Evolutionary conservation across 2,797 vertebrate genomes (phyloP), one percentile per base, ranked within the genome.

Genomic region (Muraenolepis orangiensis): DNA sequence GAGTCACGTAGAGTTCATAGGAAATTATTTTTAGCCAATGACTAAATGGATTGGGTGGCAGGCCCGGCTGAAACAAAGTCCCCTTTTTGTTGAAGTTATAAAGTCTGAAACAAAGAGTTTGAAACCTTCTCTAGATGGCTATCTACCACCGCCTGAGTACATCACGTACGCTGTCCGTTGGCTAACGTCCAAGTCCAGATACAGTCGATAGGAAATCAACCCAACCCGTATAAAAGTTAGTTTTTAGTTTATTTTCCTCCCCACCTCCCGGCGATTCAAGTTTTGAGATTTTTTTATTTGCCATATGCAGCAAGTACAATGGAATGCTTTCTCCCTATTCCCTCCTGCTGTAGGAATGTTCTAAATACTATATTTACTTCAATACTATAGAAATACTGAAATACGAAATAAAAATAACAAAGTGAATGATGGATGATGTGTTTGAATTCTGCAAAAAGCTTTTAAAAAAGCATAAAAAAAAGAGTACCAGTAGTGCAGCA

Each of bases 1-100:
- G 80, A 87, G 88, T 89, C 78, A 31, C 78, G 28, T 81, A 82
- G 85, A 88, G 90, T 90, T 92, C 84, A 86, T 81, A 79, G 74
- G 78, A 88, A 88, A 86, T 89, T 90, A 91, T 92, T 91, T 92
- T 90, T 91, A 88, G 84, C 84, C 67, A 30, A 82, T 85, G 81
- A 85, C 66, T 76, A 81, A 51, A 73, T 82, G 80, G 74, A 80
- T 73, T 70, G 72, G 73, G 80, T 32, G 36, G 66, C 23, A 70
- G 57, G 71, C 28, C 28, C 30, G 34, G 4, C 38, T 13, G 30
- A 42, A 76, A 46, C 76, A 70, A 74, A 57, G 40, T 23, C 30
- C 79, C 70, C 76, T 69, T 75, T 23, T 51, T 38, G 29, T 75
- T 1, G 74, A 29, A n/a, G 18, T 66, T 57, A 71, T 66, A n/a